Evolutionary conservation across 2,888 invertebrate species (phyloP).

Genomic region (Mythimna vitellina): DNA sequence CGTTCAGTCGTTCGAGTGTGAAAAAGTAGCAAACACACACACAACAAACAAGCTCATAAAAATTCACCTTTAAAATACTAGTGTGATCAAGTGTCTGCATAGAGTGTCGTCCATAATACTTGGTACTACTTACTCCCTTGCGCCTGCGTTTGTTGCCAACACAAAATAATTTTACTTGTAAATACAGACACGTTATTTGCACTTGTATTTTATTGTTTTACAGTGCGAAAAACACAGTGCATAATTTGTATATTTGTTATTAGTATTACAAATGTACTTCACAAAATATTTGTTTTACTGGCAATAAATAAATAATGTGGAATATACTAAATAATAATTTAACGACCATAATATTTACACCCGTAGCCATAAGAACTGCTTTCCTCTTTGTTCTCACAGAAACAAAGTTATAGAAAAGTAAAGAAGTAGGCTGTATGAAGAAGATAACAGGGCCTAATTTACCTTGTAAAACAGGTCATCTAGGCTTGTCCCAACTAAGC

Average conservation of each 20-base stretch:
- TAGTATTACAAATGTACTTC: slow-evolving; percentile 21
- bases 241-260: slow-evolving; percentile 31
- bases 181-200: slow-evolving; percentile 45
- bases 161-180: slow-evolving; percentile 56
- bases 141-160: slow-evolving; percentile 20
- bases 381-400: not conserved
- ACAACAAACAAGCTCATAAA: no score
- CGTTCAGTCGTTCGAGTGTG: no score
- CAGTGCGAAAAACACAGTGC: slow-evolving; percentile 33
- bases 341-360: slow-evolving; percentile 5
- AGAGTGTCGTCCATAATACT: not conserved
- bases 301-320: slow-evolving; percentile 44
- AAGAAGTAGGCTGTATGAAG: not conserved
- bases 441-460: not conserved
- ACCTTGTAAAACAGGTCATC: not conserved
- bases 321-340: slow-evolving; percentile 13
- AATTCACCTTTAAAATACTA: no score
- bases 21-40: no score
- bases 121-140: not conserved
- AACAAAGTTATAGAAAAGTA: not conserved
- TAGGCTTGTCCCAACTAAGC: no score
- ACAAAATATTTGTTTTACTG: slow-evolving; percentile 56
- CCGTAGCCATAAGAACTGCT: not conserved
- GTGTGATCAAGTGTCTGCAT: not conserved
- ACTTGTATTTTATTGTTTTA: slow-evolving; percentile 47